Evolutionary conservation across 2,888 invertebrate species (phyloP).

Genomic region (Spisula subtruncata): DNA sequence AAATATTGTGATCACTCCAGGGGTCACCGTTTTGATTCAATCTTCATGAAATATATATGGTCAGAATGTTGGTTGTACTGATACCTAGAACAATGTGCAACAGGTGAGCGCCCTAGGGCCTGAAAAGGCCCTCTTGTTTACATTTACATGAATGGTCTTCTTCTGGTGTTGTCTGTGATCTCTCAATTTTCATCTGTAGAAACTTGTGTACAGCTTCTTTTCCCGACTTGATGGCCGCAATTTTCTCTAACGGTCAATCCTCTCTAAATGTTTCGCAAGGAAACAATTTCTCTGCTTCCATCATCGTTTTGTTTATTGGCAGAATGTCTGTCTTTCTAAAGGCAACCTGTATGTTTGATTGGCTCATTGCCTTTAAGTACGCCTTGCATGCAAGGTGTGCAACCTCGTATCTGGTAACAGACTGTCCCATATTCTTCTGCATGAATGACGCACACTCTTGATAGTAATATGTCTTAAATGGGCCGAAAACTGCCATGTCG

Average conservation of each 20-base stretch:
- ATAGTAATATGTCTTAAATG: constrained; percentile 52
- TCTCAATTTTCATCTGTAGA: not conserved
- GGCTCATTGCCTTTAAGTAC: constrained; percentile 46
- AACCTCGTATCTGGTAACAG: constrained; percentile 74
- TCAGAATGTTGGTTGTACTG: too few relatives aligned
- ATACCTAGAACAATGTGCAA: too few relatives aligned
- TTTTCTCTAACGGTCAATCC: constrained; percentile 10
- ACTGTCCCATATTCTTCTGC: constrained; percentile 81
- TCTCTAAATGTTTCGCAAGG: constrained; percentile 37
- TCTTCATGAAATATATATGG: too few relatives aligned
- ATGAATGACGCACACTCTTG: constrained; percentile 36
- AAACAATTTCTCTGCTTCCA: not conserved
- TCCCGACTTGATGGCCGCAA: constrained; percentile 25
- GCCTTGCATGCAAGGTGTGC: constrained; percentile 57
- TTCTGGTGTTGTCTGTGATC: too few relatives aligned
- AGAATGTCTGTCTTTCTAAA: constrained; percentile 62
- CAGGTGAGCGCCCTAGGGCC: too few relatives aligned
- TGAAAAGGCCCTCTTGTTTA: too few relatives aligned
- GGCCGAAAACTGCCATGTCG: constrained; percentile 48
- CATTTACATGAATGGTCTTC: too few relatives aligned
- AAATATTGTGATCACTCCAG: too few relatives aligned
- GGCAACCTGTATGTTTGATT: constrained; percentile 50
- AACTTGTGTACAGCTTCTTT: not conserved
- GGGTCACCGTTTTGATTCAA: too few relatives aligned
- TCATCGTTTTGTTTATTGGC: not conserved